Evolutionary conservation across 2,113 vertebrate genomes (phyloP), one percentile per base, ranked within the genome.

Genomic region (Tupaia tana): DNA sequence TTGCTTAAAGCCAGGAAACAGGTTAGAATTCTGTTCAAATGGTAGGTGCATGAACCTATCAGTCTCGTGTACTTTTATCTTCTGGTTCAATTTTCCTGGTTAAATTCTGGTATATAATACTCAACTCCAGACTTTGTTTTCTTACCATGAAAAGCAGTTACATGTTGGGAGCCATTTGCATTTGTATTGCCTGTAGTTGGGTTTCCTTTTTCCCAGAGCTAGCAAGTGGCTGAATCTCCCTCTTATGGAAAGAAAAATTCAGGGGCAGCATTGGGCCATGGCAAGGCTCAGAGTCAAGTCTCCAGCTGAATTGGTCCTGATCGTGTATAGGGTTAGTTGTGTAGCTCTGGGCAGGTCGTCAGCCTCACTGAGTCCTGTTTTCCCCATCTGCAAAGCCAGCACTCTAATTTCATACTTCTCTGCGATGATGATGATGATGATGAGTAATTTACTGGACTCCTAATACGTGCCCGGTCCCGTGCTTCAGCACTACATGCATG

Each of bases 401-500:
- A 10, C 58, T 19, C 29, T 70, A 3, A 56, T 7, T 1, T 74
- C 2, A 2, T 4, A 11, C 10, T 14, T 16, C 52, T 52, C 31
- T 19, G 16, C 14, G 74, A 8, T 2, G 31, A 7, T n/a, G 15
- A 7, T n/a, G 15, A 14, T 9, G 58, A 20, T 8, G 10, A 19
- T 18, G 15, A 0, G 18, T 7, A 2, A 3, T 7, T 10, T 9
- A 2, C 22, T 22, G 8, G 7, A 22, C 24, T 5, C 29, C 16
- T 1, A 0, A 0, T 0, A 3, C 8, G 4, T 2, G 7, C 13
- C 1, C 0, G 29, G n/a, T 56, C 22, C 75, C 12, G 24, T 11
- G 7, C 64, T 13, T 1, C 43, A 16, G 27, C 64, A 1, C 18
- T 0, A 0, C 0, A 0, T n/a, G n/a, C 24, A 0, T 9, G n/a